Evolutionary conservation across 2,113 vertebrate species (phyloP), one percentile per base, ranked within the genome.

Genomic region (Terrapene triunguis): DNA sequence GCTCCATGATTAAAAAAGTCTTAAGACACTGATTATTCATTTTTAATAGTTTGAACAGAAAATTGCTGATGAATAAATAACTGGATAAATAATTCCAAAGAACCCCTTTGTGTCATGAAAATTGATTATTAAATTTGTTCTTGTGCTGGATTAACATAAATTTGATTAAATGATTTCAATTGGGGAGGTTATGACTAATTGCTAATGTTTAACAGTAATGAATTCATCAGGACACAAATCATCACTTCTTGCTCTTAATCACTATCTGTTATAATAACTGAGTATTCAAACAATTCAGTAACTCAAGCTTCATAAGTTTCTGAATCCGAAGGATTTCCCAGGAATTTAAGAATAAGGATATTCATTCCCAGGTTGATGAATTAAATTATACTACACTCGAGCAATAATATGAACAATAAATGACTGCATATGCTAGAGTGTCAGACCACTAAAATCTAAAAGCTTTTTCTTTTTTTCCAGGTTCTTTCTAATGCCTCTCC

Each of bases 211-310:
- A 9, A 81, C 82, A 95, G 84, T 94, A 98, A 97, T 90, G 94
- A 76, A 92, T 94, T 97, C 93, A 96, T 96, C 92, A 97, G 93
- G 94, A 95, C 93, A 94, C 84, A 96, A 96, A 96, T 89, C 94
- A 90, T 89, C 5, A 88, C 74, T 42, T 88, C 85, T 95, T 95
- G 90, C 78, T 96, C 96, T 93, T 69, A 90, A 85, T 78, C 32
- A 85, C 8, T 53, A 83, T 27, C 85, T 91, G 78, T 72, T 38
- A 89, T 89, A 93, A 92, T 47, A 91, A 54, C 25, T 47, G n/a
- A 87, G 25, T 27, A 91, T 81, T 44, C 25, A 76, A 98, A 91
- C 79, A 80, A 94, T 59, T 83, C 82, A 8, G 54, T 82, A 79
- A 86, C 65, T 95, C 57, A 91, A 13, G 84, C 95, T 95, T 89